phyloP scores from a whole-genome alignment of 2,888 invertebrate species.

The Cetonia aurata region DNA sequence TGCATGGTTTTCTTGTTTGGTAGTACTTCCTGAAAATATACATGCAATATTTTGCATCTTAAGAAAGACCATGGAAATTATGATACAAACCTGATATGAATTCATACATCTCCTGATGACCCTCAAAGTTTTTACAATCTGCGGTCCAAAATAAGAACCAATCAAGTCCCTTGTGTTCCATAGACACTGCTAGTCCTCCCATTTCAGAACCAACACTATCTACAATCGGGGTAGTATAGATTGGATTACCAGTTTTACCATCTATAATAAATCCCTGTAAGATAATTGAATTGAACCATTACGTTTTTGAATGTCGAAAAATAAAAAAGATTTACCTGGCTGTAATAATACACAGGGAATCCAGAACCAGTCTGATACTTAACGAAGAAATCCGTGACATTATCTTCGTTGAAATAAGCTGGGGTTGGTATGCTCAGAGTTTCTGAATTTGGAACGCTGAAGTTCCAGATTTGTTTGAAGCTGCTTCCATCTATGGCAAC shows the following conservation, averaged over 20 bases:
- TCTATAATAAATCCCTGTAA: slow-evolving; percentile 71
- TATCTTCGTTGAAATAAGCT: slow-evolving; percentile 83
- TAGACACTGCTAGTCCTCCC: slow-evolving; percentile 71
- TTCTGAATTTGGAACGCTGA: slow-evolving; percentile 75
- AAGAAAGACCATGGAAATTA: neutral
- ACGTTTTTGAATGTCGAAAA: slow-evolving; percentile 9
- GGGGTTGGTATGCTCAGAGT: slow-evolving; percentile 83
- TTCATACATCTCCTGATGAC: slow-evolving; percentile 68
- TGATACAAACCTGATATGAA: slow-evolving; percentile 63
- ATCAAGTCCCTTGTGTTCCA: slow-evolving; percentile 78
- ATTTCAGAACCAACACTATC: slow-evolving; percentile 74
- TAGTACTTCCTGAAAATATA: slow-evolving; percentile 46
- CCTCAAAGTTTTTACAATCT: slow-evolving; percentile 71
- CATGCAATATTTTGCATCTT: neutral
- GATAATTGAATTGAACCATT: slow-evolving; percentile 2
- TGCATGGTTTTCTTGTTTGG: slow-evolving; percentile 58
- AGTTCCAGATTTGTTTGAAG: slow-evolving; percentile 80
- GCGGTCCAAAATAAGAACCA: slow-evolving; percentile 84
- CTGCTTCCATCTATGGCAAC: slow-evolving; percentile 79
- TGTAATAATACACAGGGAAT: slow-evolving; percentile 81
- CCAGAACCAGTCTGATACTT: slow-evolving; percentile 77
- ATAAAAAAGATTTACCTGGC: slow-evolving; percentile 70
- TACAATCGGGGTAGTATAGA: slow-evolving; percentile 71
- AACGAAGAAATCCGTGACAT: slow-evolving; percentile 82
- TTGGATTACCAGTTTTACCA: slow-evolving; percentile 73